phyloP scores from a whole-genome alignment of 2,797 vertebrate genomes.

The Anguilla megastoma region DNA sequence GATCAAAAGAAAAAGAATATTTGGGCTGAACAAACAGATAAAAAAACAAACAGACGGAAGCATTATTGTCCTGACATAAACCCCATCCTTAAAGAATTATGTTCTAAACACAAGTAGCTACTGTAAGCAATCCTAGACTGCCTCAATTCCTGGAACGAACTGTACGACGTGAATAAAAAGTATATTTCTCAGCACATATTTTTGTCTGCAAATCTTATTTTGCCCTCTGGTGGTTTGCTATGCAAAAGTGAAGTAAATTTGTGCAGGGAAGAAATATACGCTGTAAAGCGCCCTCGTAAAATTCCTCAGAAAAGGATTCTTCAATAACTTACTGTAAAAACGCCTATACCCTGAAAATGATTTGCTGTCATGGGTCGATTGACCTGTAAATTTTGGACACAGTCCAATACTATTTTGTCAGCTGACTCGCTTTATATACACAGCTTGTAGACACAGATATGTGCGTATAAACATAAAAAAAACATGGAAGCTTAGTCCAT shows the following conservation, averaged over 20 bases:
- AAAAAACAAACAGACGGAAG: neutral
- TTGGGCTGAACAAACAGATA: neutral
- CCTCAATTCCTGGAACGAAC: neutral
- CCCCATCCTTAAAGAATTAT: neutral
- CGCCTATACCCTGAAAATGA: neutral
- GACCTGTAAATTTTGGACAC: neutral
- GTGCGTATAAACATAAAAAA: neutral
- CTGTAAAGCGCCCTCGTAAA: neutral
- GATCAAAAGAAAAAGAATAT: neutral
- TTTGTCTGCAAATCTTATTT: neutral
- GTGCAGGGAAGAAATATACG: neutral
- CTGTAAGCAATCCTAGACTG: neutral
- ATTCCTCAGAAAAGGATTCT: neutral
- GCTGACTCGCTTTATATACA: neutral
- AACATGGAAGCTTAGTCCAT: neutral
- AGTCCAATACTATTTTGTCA: neutral
- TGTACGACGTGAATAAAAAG: neutral
- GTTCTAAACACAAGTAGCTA: neutral
- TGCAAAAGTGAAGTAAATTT: neutral
- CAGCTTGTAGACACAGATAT: neutral
- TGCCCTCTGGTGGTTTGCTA: neutral
- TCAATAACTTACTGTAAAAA: neutral
- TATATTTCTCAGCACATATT: neutral
- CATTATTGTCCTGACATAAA: neutral
- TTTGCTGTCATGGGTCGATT: neutral